These are phyloP conservation scores for Neosalanx taihuensis DNA, from an alignment of 2,797 vertebrate genomes.

Conservation along the genomic window DNA sequence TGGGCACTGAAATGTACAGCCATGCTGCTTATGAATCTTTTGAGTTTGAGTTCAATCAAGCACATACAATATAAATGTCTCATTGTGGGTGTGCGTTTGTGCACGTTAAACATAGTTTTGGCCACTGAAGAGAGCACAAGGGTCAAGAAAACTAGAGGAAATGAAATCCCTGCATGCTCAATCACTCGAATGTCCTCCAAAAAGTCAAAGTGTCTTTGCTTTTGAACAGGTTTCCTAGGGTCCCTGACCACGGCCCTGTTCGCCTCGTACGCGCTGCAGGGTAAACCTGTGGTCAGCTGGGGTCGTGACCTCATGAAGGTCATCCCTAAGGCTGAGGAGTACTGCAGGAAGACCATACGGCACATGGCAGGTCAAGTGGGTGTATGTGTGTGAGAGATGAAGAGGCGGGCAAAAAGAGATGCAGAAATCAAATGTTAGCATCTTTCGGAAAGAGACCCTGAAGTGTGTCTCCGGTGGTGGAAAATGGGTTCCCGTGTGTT, in stretches of 20 bases:
- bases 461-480: no score
- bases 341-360: constrained; percentile 92
- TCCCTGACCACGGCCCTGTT: constrained; percentile 93
- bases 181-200: neutral
- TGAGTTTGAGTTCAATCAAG: no score
- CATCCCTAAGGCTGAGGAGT: constrained; percentile 87
- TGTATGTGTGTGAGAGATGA: neutral
- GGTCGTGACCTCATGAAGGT: constrained; percentile 89
- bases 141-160: neutral
- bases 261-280: constrained; percentile 88
- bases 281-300: constrained; percentile 85
- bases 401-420: neutral
- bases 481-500: constrained; percentile 4
- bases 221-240: constrained; percentile 90
- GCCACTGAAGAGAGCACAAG: no score
- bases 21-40: no score
- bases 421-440: neutral
- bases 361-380: constrained; percentile 86
- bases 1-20: no score
- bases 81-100: no score
- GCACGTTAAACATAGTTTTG: no score
- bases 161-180: neutral
- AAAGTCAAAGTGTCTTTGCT: neutral
- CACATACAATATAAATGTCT: no score
- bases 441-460: neutral